Conservation (phyloP, 1,140 invertebrate genomes). For the Macrostomum lignano region DNA sequence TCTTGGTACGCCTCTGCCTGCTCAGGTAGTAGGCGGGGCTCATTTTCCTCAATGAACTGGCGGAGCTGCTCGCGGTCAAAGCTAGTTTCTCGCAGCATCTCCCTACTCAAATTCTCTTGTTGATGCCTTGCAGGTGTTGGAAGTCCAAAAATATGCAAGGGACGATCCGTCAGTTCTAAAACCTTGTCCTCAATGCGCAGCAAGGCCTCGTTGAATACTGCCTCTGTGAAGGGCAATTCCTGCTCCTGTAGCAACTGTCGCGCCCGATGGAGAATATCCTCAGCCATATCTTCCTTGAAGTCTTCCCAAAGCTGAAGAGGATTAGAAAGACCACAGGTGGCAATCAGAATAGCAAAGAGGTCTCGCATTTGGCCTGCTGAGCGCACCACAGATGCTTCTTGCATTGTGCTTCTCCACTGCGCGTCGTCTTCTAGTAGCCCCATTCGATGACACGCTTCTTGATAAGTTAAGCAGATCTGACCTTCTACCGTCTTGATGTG, state of each 20-base stretch:
- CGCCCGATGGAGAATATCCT: conserved; percentile 1
- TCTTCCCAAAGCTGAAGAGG: conserved; percentile 4
- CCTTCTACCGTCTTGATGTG: conserved; percentile 24
- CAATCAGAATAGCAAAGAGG: conserved; percentile 5
- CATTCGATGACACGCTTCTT: conserved; percentile 18
- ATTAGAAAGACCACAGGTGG: conserved; percentile 2
- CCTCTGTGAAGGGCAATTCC: no score
- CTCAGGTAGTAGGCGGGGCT: no score
- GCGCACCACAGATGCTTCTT: conserved; percentile 14
- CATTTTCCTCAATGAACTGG: no score
- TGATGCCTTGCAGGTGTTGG: no score
- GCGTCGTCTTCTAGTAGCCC: conserved; percentile 21
- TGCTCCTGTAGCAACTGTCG: no score
- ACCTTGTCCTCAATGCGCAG: no score
- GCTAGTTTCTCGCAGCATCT: neutral
- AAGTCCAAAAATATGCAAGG: no score
- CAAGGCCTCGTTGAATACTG: no score
- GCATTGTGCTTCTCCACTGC: conserved; percentile 20
- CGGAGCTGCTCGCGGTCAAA: conserved; percentile 1
- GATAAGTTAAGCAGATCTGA: conserved; percentile 22
- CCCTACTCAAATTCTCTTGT: neutral
- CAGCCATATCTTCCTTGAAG: conserved; percentile 1
- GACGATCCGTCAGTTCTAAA: no score
- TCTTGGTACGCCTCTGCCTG: no score
- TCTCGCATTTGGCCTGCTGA: conserved; percentile 16